phyloP scores from a whole-genome alignment of 2,797 vertebrate genomes.

The Meda fulgida region DNA sequence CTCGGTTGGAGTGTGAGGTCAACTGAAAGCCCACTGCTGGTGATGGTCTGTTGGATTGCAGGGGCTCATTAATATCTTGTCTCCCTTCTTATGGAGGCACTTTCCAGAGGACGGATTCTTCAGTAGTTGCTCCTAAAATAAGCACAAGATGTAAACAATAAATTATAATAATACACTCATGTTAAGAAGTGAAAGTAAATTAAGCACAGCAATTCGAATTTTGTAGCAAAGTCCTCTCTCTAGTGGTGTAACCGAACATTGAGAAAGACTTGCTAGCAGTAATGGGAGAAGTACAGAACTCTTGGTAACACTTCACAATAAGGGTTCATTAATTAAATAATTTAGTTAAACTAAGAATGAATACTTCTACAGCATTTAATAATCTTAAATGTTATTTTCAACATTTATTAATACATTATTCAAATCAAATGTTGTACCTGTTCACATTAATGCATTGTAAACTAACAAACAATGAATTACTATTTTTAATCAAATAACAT shows the following conservation, averaged over 20 bases:
- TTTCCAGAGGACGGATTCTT: slow-evolving; percentile 82
- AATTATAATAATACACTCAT: not conserved
- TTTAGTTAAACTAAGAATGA: not conserved
- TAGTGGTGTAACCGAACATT: not conserved
- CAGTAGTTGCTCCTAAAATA: slow-evolving; percentile 81
- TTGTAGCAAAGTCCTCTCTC: not conserved
- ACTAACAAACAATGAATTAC: not conserved
- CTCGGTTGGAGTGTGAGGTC: slow-evolving; percentile 63
- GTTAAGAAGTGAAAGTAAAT: not conserved
- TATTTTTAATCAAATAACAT: not conserved
- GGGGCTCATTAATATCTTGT: slow-evolving; percentile 74
- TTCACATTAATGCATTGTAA: not conserved
- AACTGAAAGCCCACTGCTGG: slow-evolving; percentile 89
- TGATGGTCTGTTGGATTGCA: slow-evolving; percentile 79
- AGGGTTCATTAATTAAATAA: not conserved
- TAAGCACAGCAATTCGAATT: not conserved
- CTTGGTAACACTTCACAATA: not conserved
- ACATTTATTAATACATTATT: not conserved
- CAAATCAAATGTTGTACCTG: not conserved
- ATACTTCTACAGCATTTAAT: not conserved
- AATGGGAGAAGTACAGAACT: not conserved
- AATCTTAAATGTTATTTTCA: not conserved
- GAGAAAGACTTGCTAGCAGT: not conserved
- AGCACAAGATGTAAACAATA: not conserved
- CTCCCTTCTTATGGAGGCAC: slow-evolving; percentile 80